Conservation (phyloP, 1,140 invertebrate genomes). For the Eumeta japonica region DNA sequence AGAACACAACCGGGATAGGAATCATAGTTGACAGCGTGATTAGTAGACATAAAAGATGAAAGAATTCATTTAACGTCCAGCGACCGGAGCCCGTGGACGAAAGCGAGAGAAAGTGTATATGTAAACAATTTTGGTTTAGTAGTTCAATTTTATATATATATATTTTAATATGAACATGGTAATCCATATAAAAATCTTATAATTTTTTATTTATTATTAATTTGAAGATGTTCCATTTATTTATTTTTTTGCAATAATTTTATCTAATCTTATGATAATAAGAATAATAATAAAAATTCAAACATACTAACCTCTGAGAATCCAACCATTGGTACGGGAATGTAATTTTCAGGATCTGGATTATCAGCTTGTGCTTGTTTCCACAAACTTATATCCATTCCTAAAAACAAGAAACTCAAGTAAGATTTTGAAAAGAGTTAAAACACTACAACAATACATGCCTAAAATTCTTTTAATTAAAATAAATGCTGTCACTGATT, state of each 20-base stretch:
- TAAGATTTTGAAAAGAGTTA: conserved; percentile 3
- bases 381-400: conserved; percentile 79
- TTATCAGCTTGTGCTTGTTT: conserved; percentile 91
- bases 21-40: too few relatives aligned
- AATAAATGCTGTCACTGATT: too few relatives aligned
- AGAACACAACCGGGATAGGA: too few relatives aligned
- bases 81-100: too few relatives aligned
- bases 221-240: not conserved
- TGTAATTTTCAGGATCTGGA: conserved; percentile 83
- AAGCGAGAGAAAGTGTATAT: too few relatives aligned
- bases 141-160: not conserved
- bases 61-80: too few relatives aligned
- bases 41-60: too few relatives aligned
- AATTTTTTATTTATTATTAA: not conserved
- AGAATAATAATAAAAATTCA: conserved; percentile 2
- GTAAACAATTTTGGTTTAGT: too few relatives aligned
- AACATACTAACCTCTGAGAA: conserved; percentile 61
- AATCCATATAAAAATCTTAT: not conserved
- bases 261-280: too few relatives aligned
- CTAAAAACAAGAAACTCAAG: conserved; percentile 37
- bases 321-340: conserved; percentile 91
- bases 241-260: too few relatives aligned
- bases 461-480: not conserved
- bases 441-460: not conserved
- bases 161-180: not conserved